These are phyloP conservation scores for Alligator sinensis DNA, from an alignment of 2,113 vertebrate species.

Conservation along the genomic window DNA sequence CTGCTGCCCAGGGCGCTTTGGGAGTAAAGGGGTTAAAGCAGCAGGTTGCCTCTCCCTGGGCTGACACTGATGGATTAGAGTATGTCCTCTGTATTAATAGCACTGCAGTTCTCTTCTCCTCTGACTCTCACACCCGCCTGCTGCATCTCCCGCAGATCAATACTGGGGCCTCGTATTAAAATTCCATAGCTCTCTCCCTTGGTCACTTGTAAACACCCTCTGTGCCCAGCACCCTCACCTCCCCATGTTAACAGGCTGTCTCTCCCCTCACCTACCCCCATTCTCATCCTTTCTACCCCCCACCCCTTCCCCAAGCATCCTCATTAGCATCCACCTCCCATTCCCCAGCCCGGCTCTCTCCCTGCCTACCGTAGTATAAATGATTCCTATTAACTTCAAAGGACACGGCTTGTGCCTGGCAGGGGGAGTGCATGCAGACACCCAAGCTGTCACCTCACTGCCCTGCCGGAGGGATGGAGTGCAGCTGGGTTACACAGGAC, in stretches of 20 bases:
- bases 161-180: neutral
- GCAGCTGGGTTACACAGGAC: neutral
- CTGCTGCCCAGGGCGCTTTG: neutral
- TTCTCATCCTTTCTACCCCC: neutral
- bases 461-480: neutral
- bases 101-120: slow-evolving; percentile 18
- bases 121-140: neutral
- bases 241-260: neutral
- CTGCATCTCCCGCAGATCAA: slow-evolving; percentile 2
- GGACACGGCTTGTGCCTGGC: neutral
- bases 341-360: neutral
- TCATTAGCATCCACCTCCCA: neutral
- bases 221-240: neutral
- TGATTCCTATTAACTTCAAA: neutral
- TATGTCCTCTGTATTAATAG: slow-evolving; percentile 52
- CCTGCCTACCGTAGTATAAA: neutral
- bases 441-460: neutral
- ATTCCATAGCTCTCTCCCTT: neutral
- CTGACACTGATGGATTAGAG: slow-evolving; percentile 23
- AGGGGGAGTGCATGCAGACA: too few species aligned
- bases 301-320: fast-evolving
- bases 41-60: neutral
- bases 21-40: neutral
- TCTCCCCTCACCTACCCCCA: neutral
- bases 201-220: neutral